Percentiles rank a stretch among this genome's conserved stretches.
phyloP scores from a whole-genome alignment of 2,888 invertebrate genomes.

The Tetranychus truncatus region DNA sequence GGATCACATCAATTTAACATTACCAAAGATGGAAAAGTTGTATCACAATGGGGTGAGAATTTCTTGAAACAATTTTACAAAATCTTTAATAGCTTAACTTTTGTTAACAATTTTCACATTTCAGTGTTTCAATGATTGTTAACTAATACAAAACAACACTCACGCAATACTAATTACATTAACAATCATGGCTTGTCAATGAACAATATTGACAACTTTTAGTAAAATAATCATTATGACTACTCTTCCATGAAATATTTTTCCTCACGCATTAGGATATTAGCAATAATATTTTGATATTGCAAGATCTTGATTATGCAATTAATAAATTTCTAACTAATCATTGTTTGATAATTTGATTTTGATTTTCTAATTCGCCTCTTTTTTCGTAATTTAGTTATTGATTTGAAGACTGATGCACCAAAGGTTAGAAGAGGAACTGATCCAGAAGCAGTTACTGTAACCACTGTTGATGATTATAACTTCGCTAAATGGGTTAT shows the following conservation, averaged over 20 bases:
- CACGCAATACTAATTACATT: too few species aligned
- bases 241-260: not conserved
- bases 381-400: not conserved
- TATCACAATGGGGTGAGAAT: slow-evolving; percentile 21
- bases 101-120: not conserved
- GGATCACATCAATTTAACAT: slow-evolving; percentile 70
- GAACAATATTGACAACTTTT: not conserved
- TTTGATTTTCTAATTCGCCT: not conserved
- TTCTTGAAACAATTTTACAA: not conserved
- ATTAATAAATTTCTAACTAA: too few species aligned
- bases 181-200: not conserved
- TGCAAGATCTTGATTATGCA: not conserved
- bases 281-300: not conserved
- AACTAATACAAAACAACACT: not conserved
- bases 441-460: not conserved
- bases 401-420: not conserved
- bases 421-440: not conserved
- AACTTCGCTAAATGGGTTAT: not conserved
- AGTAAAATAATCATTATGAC: not conserved
- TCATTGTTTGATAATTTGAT: not conserved
- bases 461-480: not conserved
- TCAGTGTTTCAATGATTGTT: too few species aligned
- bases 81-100: not conserved
- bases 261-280: not conserved
- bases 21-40: slow-evolving; percentile 46